phyloP scores from a whole-genome alignment of 1,140 invertebrate genomes.

The Drosophila repletoides region DNA sequence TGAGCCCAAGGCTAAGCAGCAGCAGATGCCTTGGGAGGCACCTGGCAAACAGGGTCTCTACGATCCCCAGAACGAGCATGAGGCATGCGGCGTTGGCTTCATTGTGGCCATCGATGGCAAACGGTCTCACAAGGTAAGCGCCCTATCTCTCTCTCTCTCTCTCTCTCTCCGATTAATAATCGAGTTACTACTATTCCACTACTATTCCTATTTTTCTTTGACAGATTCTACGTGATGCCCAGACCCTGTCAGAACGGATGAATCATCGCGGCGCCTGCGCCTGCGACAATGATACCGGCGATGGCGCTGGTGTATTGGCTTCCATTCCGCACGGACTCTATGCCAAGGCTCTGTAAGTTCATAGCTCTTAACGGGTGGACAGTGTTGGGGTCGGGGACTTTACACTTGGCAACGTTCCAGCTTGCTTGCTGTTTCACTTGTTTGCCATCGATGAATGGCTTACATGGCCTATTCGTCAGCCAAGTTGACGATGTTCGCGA shows the following conservation, averaged over 20 bases:
- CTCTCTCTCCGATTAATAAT: too few species aligned
- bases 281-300: slow-evolving; percentile 99
- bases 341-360: slow-evolving; percentile 90
- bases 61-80: slow-evolving; percentile 95
- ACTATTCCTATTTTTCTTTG: neutral
- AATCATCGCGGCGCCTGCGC: slow-evolving; percentile 99
- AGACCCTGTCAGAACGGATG: slow-evolving; percentile 97
- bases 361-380: neutral
- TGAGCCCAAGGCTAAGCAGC: slow-evolving; percentile 54
- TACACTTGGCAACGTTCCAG: slow-evolving; percentile 42
- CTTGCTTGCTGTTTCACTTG: too few species aligned
- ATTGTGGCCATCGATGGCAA: slow-evolving; percentile 98
- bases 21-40: slow-evolving; percentile 85
- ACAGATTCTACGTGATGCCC: slow-evolving; percentile 96
- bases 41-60: slow-evolving; percentile 93
- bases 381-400: neutral
- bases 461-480: slow-evolving; percentile 25
- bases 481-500: slow-evolving; percentile 12
- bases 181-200: too few species aligned
- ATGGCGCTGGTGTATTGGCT: slow-evolving; percentile 97
- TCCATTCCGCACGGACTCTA: slow-evolving; percentile 98
- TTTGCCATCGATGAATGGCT: slow-evolving; percentile 62
- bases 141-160: neutral
- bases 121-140: slow-evolving; percentile 93
- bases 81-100: slow-evolving; percentile 99